These are phyloP conservation scores for Melanostigma gelatinosum DNA, from an alignment of 2,113 vertebrate species.

Conservation along the genomic window DNA sequence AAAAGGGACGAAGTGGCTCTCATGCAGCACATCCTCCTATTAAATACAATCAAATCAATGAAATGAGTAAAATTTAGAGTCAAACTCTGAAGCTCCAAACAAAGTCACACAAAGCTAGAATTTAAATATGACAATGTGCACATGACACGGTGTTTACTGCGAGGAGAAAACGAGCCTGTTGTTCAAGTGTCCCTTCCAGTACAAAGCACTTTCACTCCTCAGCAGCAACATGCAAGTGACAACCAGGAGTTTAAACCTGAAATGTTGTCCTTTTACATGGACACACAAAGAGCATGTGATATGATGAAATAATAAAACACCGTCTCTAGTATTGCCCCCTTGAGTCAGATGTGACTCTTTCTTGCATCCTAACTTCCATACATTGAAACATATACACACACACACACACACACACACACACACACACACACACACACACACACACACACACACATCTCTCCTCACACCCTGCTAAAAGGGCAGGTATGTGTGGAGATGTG, in stretches of 20 bases:
- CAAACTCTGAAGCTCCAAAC: conserved; percentile 4
- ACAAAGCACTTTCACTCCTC: conserved; percentile 5
- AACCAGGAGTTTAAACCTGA: background rate
- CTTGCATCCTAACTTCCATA: conserved; percentile 34
- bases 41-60: conserved; percentile 15
- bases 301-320: conserved; percentile 1
- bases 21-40: background rate
- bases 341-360: conserved; percentile 32
- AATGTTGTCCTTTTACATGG: background rate
- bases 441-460: background rate
- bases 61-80: background rate
- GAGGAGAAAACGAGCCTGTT: conserved; percentile 71
- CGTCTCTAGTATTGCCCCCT: background rate
- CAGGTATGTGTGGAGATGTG: conserved; percentile 39
- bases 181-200: conserved; percentile 57
- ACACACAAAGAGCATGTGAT: conserved; percentile 8
- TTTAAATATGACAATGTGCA: conserved; percentile 76
- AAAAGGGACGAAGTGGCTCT: background rate
- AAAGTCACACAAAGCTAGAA: conserved; percentile 44
- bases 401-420: background rate
- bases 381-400: background rate
- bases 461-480: background rate
- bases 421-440: background rate
- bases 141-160: conserved; percentile 75
- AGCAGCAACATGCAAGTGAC: conserved; percentile 4